Conservation (phyloP, 2,797 vertebrate genomes). For the Anomalospiza imberbis region DNA sequence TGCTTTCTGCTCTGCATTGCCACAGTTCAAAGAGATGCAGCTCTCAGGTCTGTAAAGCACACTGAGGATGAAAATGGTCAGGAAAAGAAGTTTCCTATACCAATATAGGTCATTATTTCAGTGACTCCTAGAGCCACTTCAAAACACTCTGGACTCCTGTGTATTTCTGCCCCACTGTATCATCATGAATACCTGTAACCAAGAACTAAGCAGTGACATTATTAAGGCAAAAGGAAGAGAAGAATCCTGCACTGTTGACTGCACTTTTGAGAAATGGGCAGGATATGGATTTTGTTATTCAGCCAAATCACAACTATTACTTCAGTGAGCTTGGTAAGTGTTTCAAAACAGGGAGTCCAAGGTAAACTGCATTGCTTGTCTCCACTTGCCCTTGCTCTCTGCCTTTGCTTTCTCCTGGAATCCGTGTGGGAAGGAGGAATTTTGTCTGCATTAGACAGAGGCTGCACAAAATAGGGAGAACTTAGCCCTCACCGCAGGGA, state of each 20-base stretch:
- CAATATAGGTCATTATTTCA: slow-evolving; percentile 8
- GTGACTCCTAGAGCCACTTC: not conserved
- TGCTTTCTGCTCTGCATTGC: slow-evolving; percentile 1
- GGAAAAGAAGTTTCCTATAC: not conserved
- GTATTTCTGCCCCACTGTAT: not conserved
- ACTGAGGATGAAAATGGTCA: not conserved
- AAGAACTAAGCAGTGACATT: not conserved
- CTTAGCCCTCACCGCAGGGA: not conserved
- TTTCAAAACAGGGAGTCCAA: slow-evolving; percentile 19
- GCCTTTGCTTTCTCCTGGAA: slow-evolving; percentile 34
- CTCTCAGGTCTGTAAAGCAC: slow-evolving; percentile 1
- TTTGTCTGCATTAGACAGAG: slow-evolving; percentile 44
- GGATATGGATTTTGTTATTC: slow-evolving; percentile 14
- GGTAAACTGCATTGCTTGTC: not conserved
- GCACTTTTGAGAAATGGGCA: not conserved
- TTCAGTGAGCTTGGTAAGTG: not conserved
- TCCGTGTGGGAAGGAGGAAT: slow-evolving; percentile 38
- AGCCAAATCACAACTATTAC: slow-evolving; percentile 10
- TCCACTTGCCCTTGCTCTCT: slow-evolving; percentile 21
- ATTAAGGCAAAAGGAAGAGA: not conserved
- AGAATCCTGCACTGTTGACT: not conserved
- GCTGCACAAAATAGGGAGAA: slow-evolving; percentile 23
- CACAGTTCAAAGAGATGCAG: not conserved
- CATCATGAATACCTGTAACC: not conserved
- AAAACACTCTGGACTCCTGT: not conserved